phyloP scores from a whole-genome alignment of 2,113 vertebrate species.

The Rhabdornis inornatus region DNA sequence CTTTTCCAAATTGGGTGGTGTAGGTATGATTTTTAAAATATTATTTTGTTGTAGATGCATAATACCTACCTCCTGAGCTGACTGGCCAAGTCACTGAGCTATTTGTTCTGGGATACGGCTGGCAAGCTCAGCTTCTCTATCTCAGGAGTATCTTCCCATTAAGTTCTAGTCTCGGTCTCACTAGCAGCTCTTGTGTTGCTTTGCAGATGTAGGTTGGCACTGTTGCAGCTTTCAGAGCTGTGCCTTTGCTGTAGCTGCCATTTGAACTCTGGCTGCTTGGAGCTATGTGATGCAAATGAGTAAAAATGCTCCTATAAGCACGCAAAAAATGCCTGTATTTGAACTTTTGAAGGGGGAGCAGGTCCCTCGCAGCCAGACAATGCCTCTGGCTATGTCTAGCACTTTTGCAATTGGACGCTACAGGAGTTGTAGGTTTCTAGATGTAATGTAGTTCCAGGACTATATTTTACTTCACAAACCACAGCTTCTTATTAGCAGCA shows the following conservation, averaged over 20 bases:
- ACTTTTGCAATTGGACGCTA: rapidly evolving
- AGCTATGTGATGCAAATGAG: not conserved
- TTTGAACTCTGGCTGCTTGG: not conserved
- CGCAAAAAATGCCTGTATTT: not conserved
- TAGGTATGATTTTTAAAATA: not conserved
- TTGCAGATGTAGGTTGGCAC: not conserved
- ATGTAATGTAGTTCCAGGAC: not conserved
- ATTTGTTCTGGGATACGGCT: not conserved
- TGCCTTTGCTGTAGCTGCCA: not conserved
- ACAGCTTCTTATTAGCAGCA: not conserved
- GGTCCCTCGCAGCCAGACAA: rapidly evolving
- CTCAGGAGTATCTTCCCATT: not conserved
- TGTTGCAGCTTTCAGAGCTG: not conserved
- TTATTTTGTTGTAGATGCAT: not conserved
- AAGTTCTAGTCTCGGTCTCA: not conserved
- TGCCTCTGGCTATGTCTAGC: not conserved
- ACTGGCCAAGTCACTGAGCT: not conserved
- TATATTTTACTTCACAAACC: not conserved
- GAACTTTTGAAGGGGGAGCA: not conserved
- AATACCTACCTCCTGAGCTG: not conserved
- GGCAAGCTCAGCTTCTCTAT: not conserved
- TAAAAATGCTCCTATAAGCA: not conserved
- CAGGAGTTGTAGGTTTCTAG: not conserved
- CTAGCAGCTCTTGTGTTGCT: not conserved
- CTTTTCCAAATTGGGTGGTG: not conserved